A percentile compares a stretch with the other conserved stretches of the same genome.
These are phyloP conservation scores for Brachyalestes nurse DNA, from an alignment of 2,797 vertebrate genomes.

Conservation along the genomic window DNA sequence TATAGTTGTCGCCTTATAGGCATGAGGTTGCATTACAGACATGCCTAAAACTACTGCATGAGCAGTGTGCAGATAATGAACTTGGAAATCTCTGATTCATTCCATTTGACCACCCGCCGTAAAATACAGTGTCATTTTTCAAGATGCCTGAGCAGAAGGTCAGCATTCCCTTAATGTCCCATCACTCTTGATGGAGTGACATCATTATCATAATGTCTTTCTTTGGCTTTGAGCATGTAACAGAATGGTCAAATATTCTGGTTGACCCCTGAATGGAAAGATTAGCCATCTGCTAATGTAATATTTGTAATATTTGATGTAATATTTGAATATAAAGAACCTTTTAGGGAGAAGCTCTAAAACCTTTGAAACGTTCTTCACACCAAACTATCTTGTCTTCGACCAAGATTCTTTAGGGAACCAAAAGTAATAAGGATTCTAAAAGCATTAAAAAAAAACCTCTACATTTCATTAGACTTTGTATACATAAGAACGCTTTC, in stretches of 20 bases:
- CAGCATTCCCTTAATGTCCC: not conserved
- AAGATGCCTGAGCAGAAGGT: not conserved
- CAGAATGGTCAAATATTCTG: not conserved
- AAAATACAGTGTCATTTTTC: not conserved
- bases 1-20: conserved; percentile 59
- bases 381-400: no score
- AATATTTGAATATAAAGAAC: no score
- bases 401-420: no score
- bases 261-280: not conserved
- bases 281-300: not conserved
- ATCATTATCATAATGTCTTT: not conserved
- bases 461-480: not conserved
- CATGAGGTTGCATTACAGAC: conserved; percentile 49
- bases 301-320: no score
- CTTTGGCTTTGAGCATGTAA: not conserved
- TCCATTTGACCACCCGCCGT: not conserved
- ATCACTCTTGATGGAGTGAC: not conserved
- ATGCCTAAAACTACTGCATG: conserved; percentile 27
- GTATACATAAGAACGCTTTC: not conserved
- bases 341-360: no score
- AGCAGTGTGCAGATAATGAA: not conserved
- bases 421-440: no score
- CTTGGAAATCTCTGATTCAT: not conserved
- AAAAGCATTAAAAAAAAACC: no score
- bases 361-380: no score